Evolutionary conservation across 2,797 vertebrate species (phyloP).

Genomic region (Acrossocheilus wenchowensis): DNA sequence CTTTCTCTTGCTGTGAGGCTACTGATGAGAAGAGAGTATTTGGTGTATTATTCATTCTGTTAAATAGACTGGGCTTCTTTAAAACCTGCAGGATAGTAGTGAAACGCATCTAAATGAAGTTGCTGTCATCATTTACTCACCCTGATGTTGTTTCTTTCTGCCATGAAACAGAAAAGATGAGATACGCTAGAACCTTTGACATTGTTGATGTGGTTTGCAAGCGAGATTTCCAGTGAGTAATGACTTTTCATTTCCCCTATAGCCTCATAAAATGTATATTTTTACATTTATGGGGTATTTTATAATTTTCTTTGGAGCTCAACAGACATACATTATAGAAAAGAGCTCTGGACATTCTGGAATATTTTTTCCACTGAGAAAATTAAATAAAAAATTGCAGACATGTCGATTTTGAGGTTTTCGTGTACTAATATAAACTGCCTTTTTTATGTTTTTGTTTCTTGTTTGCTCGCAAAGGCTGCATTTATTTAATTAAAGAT

Average conservation of each 20-base stretch:
- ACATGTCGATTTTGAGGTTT: background rate
- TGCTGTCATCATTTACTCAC: background rate
- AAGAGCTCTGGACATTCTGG: background rate
- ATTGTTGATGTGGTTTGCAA: background rate
- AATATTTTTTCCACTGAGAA: background rate
- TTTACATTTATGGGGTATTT: background rate
- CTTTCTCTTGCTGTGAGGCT: slow-evolving; percentile 33
- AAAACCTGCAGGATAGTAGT: slow-evolving; percentile 22
- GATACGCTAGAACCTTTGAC: background rate
- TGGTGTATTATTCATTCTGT: slow-evolving; percentile 57
- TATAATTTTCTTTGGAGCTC: too few species aligned
- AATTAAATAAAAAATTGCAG: too few species aligned
- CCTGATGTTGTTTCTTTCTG: background rate
- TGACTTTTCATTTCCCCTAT: background rate
- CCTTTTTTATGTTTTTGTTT: background rate
- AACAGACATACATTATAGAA: background rate
- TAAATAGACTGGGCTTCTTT: slow-evolving; percentile 51
- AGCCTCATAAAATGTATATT: background rate
- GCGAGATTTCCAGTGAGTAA: background rate
- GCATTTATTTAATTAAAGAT: background rate
- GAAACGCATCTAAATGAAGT: background rate
- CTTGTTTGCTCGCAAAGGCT: background rate
- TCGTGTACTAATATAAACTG: background rate
- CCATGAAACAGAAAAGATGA: background rate
- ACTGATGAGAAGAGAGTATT: slow-evolving; percentile 52